These are phyloP conservation scores for Podargus strigoides DNA, from an alignment of 2,797 vertebrate species.

Conservation along the genomic window DNA sequence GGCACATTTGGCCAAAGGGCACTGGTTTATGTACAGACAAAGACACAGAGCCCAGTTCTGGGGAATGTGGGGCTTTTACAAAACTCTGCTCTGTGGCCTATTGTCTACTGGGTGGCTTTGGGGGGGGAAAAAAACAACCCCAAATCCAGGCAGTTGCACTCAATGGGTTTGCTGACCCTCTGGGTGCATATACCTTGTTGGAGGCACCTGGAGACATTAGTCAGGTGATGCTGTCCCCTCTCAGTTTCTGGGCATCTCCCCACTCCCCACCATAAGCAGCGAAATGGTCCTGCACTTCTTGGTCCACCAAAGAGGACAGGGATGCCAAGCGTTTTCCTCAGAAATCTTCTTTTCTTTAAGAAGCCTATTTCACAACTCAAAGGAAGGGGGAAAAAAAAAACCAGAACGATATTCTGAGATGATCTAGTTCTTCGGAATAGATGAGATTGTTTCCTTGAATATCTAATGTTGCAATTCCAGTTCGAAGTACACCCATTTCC, in stretches of 20 bases:
- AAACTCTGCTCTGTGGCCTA: background rate
- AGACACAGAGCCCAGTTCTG: background rate
- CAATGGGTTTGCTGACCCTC: background rate
- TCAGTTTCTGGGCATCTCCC: background rate
- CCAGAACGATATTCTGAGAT: background rate
- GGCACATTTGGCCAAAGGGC: constrained; percentile 45
- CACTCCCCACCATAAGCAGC: background rate
- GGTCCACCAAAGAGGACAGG: background rate
- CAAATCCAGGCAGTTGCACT: background rate
- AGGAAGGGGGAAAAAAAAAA: background rate
- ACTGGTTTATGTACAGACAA: constrained; percentile 14
- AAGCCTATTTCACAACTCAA: background rate
- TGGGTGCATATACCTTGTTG: background rate
- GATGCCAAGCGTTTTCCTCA: background rate
- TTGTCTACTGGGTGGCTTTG: constrained; percentile 2
- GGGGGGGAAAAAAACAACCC: no score
- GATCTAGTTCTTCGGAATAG: constrained; percentile 30
- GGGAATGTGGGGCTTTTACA: background rate
- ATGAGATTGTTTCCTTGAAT: constrained; percentile 44
- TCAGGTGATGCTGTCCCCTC: background rate
- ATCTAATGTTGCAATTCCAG: constrained; percentile 53
- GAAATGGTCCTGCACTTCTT: background rate
- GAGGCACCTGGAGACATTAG: background rate
- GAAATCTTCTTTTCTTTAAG: background rate
- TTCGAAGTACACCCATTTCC: constrained; percentile 42